These are phyloP conservation scores for Kryptopterus vitreolus DNA, from an alignment of 2,797 vertebrate genomes.

Conservation along the genomic window DNA sequence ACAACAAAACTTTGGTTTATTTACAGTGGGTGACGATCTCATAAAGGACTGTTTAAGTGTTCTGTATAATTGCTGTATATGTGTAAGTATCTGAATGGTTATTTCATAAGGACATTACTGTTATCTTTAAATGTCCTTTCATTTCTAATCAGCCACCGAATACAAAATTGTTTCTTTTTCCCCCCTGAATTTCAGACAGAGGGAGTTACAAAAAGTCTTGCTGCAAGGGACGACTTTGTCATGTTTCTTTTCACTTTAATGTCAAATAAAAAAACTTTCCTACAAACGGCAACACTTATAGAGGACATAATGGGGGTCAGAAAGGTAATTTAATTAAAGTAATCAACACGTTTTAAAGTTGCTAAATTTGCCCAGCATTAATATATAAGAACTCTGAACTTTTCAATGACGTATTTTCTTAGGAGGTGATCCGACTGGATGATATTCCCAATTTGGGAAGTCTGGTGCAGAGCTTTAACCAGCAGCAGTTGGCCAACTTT, in stretches of 20 bases:
- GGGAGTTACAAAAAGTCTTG: conserved; percentile 91
- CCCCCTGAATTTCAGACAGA: conserved; percentile 75
- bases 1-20: conserved; percentile 35
- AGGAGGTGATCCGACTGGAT: conserved; percentile 98
- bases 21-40: conserved; percentile 92
- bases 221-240: conserved; percentile 94
- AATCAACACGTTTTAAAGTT: neutral
- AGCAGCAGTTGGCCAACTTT: conserved; percentile 98
- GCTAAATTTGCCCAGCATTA: neutral
- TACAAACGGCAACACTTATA: conserved; percentile 95
- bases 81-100: conserved; percentile 82
- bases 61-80: conserved; percentile 98
- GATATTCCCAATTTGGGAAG: conserved; percentile 90
- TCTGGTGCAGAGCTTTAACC: conserved; percentile 96
- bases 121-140: neutral
- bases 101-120: neutral
- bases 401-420: neutral
- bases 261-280: conserved; percentile 98
- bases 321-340: conserved; percentile 93
- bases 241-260: conserved; percentile 96
- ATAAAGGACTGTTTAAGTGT: conserved; percentile 98
- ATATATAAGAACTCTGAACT: neutral
- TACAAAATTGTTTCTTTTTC: conserved; percentile 5
- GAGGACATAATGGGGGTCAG: conserved; percentile 97
- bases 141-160: neutral